Evolutionary conservation across 2,797 vertebrate species (phyloP), one percentile per base, ranked within the genome.

Genomic region (Darevskia nairensis): DNA sequence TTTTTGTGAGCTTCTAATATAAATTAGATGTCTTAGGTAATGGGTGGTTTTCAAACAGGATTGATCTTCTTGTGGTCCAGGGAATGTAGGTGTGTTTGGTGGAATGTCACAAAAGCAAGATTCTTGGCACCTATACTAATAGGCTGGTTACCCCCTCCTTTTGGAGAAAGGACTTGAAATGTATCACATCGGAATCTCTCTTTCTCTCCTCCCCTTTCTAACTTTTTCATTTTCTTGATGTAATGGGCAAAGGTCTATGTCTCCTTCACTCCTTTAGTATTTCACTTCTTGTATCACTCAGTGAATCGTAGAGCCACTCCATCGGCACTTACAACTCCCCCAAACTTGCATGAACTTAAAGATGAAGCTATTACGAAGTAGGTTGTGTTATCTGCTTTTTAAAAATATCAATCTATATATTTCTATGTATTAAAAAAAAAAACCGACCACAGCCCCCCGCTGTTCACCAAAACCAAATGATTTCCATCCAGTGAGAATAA

Each of bases 11-110:
- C 94, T 96, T 95, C 94, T 96, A 96, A 96, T 95, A 97, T 95
- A 96, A 97, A 97, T 97, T 95, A 97, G 96, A 94, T 96, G 94
- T 97, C 95, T 97, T 96, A 95, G 95, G 95, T 96, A 97, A 96
- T 94, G 94, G 94, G 94, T 95, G 93, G 94, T 95, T 96, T 96
- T 95, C 95, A 96, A 94, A 93, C 95, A 96, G 94, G 95, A 95
- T 96, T 97, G 96, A 97, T 97, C 96, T 96, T 96, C 94, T 93
- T 94, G 90, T 94, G 94, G 92, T 95, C 94, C 94, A 92, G 84
- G 88, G 93, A 94, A 93, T 88, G 96, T 94, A 93, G 93, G 93
- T 94, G 95, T 95, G 91, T 94, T 94, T 96, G 95, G 89, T 10
- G 78, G 94, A 92, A 95, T 90, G 92, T 95, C 94, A 96, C 95